phyloP scores from a whole-genome alignment of 1,140 invertebrate genomes.

The Tribolium madens region DNA sequence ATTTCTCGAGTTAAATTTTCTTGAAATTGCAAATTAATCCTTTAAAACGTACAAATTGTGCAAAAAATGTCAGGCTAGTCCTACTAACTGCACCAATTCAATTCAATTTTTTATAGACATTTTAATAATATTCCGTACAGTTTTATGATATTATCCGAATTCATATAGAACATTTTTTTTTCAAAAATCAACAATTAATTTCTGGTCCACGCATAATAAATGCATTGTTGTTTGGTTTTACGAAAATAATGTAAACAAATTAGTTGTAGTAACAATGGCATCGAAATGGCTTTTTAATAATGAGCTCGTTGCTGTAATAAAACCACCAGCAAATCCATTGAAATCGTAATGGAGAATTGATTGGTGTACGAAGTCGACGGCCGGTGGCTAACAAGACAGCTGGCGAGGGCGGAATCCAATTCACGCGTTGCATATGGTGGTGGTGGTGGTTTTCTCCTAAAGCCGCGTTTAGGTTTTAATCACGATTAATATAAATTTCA shows the following conservation, averaged over 20 bases:
- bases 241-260: slow-evolving; percentile 30
- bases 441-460: slow-evolving; percentile 1
- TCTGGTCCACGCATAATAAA: no score
- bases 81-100: no score
- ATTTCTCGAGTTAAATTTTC: no score
- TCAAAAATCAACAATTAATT: no score
- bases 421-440: slow-evolving; percentile 28
- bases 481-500: not conserved
- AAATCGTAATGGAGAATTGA: slow-evolving; percentile 56
- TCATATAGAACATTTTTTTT: no score
- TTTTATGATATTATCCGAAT: no score
- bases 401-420: slow-evolving; percentile 48
- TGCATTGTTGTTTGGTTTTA: not conserved
- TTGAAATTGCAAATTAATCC: no score
- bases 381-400: slow-evolving; percentile 55
- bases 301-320: slow-evolving; percentile 51
- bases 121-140: no score
- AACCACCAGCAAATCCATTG: slow-evolving; percentile 49
- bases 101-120: no score
- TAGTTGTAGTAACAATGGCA: not conserved
- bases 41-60: no score
- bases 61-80: no score
- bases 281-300: slow-evolving; percentile 56
- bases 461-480: not conserved
- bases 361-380: slow-evolving; percentile 50